phyloP scores from a whole-genome alignment of 2,797 vertebrate genomes.

The Gambusia yucatana region DNA sequence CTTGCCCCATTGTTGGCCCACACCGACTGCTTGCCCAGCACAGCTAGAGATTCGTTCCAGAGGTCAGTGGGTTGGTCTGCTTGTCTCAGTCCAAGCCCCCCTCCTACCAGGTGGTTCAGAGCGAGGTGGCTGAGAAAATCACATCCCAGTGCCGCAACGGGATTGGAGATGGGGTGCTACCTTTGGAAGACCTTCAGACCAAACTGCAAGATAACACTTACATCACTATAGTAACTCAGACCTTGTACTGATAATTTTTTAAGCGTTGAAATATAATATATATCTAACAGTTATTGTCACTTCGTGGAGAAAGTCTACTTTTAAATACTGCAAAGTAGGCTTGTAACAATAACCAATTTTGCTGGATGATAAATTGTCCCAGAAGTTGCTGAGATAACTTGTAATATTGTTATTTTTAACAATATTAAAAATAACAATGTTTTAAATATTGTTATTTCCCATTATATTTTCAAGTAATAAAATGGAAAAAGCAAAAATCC shows the following conservation, averaged over 20 bases:
- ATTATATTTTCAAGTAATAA: too few relatives aligned
- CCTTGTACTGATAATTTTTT: conserved; percentile 58
- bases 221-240: conserved; percentile 78
- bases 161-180: conserved; percentile 54
- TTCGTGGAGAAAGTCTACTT: not conserved
- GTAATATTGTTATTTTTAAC: too few relatives aligned
- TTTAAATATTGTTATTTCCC: too few relatives aligned
- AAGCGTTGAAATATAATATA: not conserved
- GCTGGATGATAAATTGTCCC: too few relatives aligned
- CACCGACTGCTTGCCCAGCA: conserved; percentile 60
- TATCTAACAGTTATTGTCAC: not conserved
- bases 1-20: conserved; percentile 63
- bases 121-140: conserved; percentile 72
- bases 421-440: too few relatives aligned
- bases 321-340: not conserved
- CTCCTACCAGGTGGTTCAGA: conserved; percentile 77
- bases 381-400: too few relatives aligned
- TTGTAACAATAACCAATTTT: too few relatives aligned
- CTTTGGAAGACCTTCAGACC: conserved; percentile 75
- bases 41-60: conserved; percentile 72
- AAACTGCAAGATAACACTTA: conserved; percentile 72
- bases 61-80: conserved; percentile 72
- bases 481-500: not conserved
- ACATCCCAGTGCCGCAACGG: conserved; percentile 68
- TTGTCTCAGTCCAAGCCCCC: conserved; percentile 66